Percentiles rank a stretch among this genome's conserved stretches.
These are phyloP conservation scores for Bubalus kerabau DNA, from an alignment of 2,113 vertebrate genomes.

Conservation along the genomic window DNA sequence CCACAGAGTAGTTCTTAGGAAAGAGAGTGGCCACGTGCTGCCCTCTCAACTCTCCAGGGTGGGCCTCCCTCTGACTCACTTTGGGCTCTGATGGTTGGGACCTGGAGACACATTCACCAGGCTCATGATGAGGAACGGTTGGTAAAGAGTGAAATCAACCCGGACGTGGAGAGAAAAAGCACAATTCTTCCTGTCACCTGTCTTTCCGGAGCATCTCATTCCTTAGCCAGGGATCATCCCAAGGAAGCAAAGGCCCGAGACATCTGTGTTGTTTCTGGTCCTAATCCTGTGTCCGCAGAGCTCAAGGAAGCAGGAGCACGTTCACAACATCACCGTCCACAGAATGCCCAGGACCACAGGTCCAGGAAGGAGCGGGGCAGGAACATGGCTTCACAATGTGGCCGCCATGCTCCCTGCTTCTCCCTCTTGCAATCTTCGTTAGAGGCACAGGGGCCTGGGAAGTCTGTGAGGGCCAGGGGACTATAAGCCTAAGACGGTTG, in stretches of 20 bases:
- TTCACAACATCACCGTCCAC: accelerated
- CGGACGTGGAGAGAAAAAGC: accelerated
- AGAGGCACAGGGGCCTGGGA: not conserved
- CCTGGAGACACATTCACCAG: accelerated
- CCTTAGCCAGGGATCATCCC: not conserved
- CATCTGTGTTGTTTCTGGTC: not conserved
- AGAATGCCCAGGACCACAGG: accelerated
- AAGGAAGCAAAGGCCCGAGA: accelerated
- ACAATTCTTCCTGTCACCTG: accelerated
- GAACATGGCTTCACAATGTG: accelerated
- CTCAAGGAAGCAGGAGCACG: accelerated
- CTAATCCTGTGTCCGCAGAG: not conserved
- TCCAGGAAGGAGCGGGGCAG: not conserved
- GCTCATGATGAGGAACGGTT: accelerated
- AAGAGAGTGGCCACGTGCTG: accelerated
- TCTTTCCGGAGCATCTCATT: accelerated
- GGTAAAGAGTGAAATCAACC: not conserved
- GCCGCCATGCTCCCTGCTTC: accelerated
- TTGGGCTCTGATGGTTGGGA: accelerated
- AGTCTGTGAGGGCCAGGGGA: not conserved
- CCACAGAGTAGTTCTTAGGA: not conserved
- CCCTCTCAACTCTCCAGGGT: not conserved
- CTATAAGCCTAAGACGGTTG: accelerated
- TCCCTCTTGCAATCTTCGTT: accelerated
- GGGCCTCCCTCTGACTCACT: no score